Evolutionary conservation across 2,113 vertebrate genomes (phyloP).

Genomic region (Myotis brandtii): DNA sequence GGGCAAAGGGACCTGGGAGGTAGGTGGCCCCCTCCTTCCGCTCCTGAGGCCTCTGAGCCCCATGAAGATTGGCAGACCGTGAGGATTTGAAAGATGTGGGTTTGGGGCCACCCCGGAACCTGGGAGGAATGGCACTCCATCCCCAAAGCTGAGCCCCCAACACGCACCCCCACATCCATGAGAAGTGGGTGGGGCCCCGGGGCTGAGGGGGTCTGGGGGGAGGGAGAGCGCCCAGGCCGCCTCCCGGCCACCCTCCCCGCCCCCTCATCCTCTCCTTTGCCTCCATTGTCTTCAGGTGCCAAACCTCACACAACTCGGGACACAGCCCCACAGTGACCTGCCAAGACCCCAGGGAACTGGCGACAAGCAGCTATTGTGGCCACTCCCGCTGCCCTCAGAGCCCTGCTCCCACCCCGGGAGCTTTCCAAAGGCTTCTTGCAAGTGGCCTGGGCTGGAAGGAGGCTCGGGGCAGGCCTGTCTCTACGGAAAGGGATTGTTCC

Average conservation of each 20-base stretch:
- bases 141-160: background rate
- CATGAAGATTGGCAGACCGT: accelerated
- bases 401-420: background rate
- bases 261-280: background rate
- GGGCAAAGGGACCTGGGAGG: background rate
- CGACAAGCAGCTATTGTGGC: background rate
- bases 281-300: background rate
- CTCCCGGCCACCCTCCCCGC: background rate
- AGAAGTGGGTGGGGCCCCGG: background rate
- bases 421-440: background rate
- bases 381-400: background rate
- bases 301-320: background rate
- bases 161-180: accelerated
- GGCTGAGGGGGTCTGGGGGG: accelerated
- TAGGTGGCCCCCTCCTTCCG: accelerated
- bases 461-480: no score
- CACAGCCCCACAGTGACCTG: background rate
- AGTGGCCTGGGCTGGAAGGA: background rate
- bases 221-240: background rate
- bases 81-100: background rate
- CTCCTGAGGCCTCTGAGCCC: background rate
- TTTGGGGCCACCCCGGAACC: background rate
- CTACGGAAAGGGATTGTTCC: background rate
- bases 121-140: background rate
- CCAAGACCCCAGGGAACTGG: background rate